A percentile compares a stretch with the other conserved stretches of the same genome.
These are phyloP conservation scores for Tipula lateralis DNA, from an alignment of 2,888 invertebrate species.

Conservation along the genomic window DNA sequence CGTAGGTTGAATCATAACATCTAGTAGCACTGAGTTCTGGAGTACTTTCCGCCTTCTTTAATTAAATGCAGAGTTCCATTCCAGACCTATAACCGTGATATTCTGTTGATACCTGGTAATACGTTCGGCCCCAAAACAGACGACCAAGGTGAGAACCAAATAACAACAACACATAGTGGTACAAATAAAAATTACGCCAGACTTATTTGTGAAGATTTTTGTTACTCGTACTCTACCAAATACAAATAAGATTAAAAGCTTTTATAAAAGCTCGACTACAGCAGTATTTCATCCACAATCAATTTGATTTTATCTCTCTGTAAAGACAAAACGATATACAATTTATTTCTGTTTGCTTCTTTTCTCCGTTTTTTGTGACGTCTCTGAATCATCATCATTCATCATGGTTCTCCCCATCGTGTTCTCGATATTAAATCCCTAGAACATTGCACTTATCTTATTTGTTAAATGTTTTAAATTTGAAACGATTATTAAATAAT, in stretches of 20 bases:
- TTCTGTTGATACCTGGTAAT: too few relatives aligned
- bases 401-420: neutral
- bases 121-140: too few relatives aligned
- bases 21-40: too few relatives aligned
- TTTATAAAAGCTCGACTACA: neutral
- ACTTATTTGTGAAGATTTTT: neutral
- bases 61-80: too few relatives aligned
- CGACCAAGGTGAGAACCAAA: too few relatives aligned
- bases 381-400: neutral
- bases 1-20: too few relatives aligned
- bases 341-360: neutral
- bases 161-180: too few relatives aligned
- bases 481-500: conserved; percentile 11
- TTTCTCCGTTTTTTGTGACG: neutral
- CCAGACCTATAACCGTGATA: too few relatives aligned
- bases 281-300: neutral
- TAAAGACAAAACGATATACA: neutral
- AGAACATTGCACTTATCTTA: neutral
- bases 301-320: neutral
- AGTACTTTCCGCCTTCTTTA: too few relatives aligned
- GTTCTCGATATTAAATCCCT: neutral
- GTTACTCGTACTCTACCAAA: too few relatives aligned
- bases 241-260: neutral
- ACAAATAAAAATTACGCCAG: neutral
- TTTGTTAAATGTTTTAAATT: neutral